Conservation (phyloP, 2,113 vertebrate species). For the Cynopterus brachyotis region DNA sequence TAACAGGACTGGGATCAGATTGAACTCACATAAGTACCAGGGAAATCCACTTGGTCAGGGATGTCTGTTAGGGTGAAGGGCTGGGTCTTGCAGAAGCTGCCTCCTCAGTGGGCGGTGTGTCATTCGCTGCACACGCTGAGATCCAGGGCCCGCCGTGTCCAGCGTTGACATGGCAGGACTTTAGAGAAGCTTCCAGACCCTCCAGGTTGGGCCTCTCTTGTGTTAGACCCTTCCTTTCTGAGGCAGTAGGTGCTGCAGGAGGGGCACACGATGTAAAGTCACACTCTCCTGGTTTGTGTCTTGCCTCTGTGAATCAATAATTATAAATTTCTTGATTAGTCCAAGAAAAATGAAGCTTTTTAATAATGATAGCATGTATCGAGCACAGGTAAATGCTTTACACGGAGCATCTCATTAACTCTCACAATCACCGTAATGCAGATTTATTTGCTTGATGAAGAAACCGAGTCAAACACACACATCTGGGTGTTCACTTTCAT, state of each 20-base stretch:
- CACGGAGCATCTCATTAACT: background rate
- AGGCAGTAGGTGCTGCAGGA: background rate
- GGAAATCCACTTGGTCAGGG: background rate
- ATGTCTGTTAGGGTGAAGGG: background rate
- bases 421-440: background rate
- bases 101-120: background rate
- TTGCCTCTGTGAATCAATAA: background rate
- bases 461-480: background rate
- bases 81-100: background rate
- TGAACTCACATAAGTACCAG: conserved; percentile 19
- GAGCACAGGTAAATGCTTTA: background rate
- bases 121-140: background rate
- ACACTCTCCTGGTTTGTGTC: background rate
- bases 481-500: background rate
- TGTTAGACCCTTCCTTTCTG: background rate
- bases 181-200: background rate
- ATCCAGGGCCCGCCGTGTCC: background rate
- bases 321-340: background rate
- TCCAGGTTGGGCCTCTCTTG: background rate
- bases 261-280: background rate
- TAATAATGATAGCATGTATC: background rate
- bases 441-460: background rate
- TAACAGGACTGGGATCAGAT: conserved; percentile 40
- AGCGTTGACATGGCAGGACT: background rate
- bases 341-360: background rate